phyloP scores from a whole-genome alignment of 2,113 vertebrate genomes.

The Hypocryptadius cinnamomeus region DNA sequence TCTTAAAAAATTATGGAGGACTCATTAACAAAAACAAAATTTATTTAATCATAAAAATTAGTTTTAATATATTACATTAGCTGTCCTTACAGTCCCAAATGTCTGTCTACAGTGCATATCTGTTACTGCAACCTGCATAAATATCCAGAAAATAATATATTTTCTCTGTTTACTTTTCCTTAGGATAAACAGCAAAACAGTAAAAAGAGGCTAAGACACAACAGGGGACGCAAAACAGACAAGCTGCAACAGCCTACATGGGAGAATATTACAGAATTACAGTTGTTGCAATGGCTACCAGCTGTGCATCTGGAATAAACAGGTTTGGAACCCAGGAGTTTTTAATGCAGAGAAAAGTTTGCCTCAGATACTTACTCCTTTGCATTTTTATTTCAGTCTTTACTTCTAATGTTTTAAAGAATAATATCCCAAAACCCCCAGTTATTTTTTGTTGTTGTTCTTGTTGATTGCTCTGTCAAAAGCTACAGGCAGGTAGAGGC shows the following conservation, averaged over 20 bases:
- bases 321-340: constrained; percentile 13
- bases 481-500: background rate
- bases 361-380: background rate
- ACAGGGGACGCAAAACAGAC: constrained; percentile 34
- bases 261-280: constrained; percentile 59
- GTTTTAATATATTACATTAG: background rate
- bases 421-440: background rate
- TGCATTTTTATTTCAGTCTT: constrained; percentile 16
- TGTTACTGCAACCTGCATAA: background rate
- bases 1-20: constrained; percentile 45
- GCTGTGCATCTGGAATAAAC: constrained; percentile 60
- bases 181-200: constrained; percentile 58
- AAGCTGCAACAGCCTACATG: constrained; percentile 26
- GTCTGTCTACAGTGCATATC: background rate
- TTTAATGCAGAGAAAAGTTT: constrained; percentile 19
- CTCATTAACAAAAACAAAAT: constrained; percentile 56
- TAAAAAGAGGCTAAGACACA: constrained; percentile 51
- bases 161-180: constrained; percentile 54
- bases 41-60: constrained; percentile 32
- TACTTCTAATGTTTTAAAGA: background rate
- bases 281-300: constrained; percentile 46
- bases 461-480: background rate
- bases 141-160: background rate
- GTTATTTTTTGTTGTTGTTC: background rate
- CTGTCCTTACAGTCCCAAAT: constrained; percentile 4